Base-by-base conservation (phyloP, 2,113 vertebrate genomes). In the Nematolebias whitei region DNA sequence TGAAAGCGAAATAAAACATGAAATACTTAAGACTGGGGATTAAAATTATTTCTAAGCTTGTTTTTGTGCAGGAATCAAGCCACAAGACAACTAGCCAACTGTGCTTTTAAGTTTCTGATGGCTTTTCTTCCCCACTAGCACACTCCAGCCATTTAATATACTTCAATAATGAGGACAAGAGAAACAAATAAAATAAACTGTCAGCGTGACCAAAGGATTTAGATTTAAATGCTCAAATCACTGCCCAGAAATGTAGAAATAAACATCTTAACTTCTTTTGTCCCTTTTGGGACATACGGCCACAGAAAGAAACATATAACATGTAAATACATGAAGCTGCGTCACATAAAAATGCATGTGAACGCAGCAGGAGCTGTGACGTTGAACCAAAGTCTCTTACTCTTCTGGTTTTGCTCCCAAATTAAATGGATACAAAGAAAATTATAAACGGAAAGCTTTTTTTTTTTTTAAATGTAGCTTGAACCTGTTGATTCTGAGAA, bases 1-100 rank as follows among this genome's bases (percentile, higher is more conserved):
- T 35, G 35, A 41, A 57, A 64, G 26, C 64, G n/a, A 71, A 85
- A 85, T 80, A 64, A 78, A 83, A 48, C 40, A 7, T 40, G 15
- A 77, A 77, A 76, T 48, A 49, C 55, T 55, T 4, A 2, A 55
- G 35, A 51, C 22, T 23, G 65, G 55, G 60, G 43, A 19, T 49
- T 6, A 54, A 22, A 54, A 48, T 74, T 38, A 63, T 32, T 7
- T 19, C 12, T 12, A n/a, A 26, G 11, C 4, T 10, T 44, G 6
- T 11, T 44, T 35, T 58, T 41, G 56, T 63, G 13, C 18, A 23
- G 14, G 52, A 54, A 38, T 11, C 9, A 45, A 35, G n/a, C 41
- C 23, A 16, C 8, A 29, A 26, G 23, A 44, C 23, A 44, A 39
- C 18, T 6, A 24, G 22, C 5, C 3, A 22, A 23, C 11, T 20